These are phyloP conservation scores for Onthophagus taurus DNA, from an alignment of 1,140 invertebrate species.

Conservation along the genomic window DNA sequence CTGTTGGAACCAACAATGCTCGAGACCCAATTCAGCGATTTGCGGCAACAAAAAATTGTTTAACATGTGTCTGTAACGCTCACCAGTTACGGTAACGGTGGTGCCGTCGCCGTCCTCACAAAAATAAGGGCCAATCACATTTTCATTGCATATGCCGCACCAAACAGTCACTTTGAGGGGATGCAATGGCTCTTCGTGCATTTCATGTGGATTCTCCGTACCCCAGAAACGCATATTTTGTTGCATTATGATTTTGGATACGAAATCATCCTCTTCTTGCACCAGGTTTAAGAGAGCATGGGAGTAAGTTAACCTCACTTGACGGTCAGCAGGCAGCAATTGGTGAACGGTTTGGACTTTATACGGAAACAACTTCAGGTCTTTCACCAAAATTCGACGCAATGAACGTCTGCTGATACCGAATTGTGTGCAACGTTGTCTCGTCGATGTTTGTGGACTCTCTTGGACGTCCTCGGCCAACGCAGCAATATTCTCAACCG, in stretches of 20 bases:
- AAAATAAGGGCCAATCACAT: constrained; percentile 1
- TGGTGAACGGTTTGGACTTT: constrained; percentile 15
- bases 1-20: constrained; percentile 9
- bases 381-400: constrained; percentile 13
- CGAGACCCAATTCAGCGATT: constrained; percentile 6
- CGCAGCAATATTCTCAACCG: constrained; percentile 12
- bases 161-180: neutral
- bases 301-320: constrained; percentile 7
- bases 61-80: constrained; percentile 10
- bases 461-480: constrained; percentile 13
- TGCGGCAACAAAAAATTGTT: constrained; percentile 4
- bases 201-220: too few relatives aligned
- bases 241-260: constrained; percentile 14
- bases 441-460: constrained; percentile 11
- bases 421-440: constrained; percentile 17
- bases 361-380: constrained; percentile 1
- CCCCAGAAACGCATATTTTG: constrained; percentile 3
- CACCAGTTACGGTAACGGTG: constrained; percentile 4
- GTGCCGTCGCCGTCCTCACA: neutral
- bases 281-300: constrained; percentile 11
- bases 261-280: constrained; percentile 13
- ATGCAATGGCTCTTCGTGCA: constrained; percentile 6
- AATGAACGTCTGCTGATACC: constrained; percentile 15
- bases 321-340: constrained; percentile 18
- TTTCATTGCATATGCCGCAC: neutral